These are phyloP conservation scores for Rhodeus uyekii DNA, from an alignment of 2,797 vertebrate genomes.

Conservation along the genomic window DNA sequence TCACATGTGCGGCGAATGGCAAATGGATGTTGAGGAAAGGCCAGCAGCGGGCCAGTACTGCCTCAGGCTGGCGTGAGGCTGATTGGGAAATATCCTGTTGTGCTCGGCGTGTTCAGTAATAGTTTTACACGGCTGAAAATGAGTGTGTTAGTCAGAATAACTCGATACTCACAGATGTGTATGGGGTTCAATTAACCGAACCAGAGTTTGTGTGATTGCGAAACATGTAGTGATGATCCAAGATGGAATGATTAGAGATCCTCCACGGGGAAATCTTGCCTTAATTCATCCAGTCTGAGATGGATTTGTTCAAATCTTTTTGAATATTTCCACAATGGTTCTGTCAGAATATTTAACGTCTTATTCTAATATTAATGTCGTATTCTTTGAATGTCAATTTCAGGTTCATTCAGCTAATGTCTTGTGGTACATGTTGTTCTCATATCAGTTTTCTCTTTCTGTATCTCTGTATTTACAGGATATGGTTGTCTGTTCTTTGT, in stretches of 20 bases:
- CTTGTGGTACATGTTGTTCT: conserved; percentile 44
- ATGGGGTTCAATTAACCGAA: conserved; percentile 14
- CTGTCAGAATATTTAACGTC: neutral
- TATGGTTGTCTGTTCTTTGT: neutral
- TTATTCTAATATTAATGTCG: too few species aligned
- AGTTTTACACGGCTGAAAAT: conserved; percentile 49
- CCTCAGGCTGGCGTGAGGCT: conserved; percentile 56
- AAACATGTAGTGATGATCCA: neutral
- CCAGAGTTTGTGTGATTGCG: conserved; percentile 13
- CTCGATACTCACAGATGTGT: conserved; percentile 21
- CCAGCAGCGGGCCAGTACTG: conserved; percentile 48
- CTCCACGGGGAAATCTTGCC: conserved; percentile 35
- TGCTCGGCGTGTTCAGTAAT: conserved; percentile 62
- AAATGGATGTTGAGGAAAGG: conserved; percentile 44
- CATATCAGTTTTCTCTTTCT: conserved; percentile 23
- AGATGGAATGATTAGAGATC: neutral
- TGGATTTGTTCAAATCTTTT: neutral
- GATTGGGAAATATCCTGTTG: conserved; percentile 72
- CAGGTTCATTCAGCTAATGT: conserved; percentile 46
- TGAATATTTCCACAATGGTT: neutral
- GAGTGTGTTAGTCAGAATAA: conserved; percentile 38
- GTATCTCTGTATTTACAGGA: neutral
- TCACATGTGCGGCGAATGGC: conserved; percentile 60
- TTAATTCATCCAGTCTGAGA: conserved; percentile 17
- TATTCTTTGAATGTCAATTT: neutral